These are phyloP conservation scores for Boulengeromyrus knoepffleri DNA, from an alignment of 2,113 vertebrate species.

Conservation along the genomic window DNA sequence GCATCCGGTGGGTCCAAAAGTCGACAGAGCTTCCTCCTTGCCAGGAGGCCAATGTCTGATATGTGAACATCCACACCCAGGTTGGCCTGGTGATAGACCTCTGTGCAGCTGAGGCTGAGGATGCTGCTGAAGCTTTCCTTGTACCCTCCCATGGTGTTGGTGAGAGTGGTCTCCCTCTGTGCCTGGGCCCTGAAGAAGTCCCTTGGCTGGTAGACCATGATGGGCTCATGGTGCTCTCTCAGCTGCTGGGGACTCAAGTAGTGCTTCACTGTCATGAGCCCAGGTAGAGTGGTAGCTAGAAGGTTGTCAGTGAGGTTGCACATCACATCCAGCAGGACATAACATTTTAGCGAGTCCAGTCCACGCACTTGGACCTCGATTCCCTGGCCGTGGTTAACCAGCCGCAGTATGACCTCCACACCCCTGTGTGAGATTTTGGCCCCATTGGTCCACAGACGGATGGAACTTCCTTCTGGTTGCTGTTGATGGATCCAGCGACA, in stretches of 20 bases:
- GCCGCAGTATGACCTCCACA: conserved; percentile 80
- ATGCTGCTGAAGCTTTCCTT: conserved; percentile 94
- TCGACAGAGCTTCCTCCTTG: conserved; percentile 81
- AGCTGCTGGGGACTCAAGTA: conserved; percentile 97
- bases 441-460: conserved; percentile 88
- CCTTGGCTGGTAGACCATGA: conserved; percentile 96
- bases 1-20: conserved; percentile 91
- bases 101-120: conserved; percentile 81
- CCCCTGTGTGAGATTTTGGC: conserved; percentile 76
- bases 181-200: conserved; percentile 88
- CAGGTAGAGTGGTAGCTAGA: conserved; percentile 81
- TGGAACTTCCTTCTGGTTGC: conserved; percentile 76
- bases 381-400: conserved; percentile 95
- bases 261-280: conserved; percentile 81
- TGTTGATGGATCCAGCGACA: conserved; percentile 95
- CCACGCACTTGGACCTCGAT: conserved; percentile 89
- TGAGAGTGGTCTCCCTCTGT: conserved; percentile 77
- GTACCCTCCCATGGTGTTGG: conserved; percentile 96
- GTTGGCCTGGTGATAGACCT: conserved; percentile 81
- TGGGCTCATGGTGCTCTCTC: conserved; percentile 82
- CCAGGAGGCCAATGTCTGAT: conserved; percentile 77
- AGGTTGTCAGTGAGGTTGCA: conserved; percentile 88
- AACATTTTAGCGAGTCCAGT: conserved; percentile 78
- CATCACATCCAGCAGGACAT: conserved; percentile 81
- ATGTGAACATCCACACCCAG: conserved; percentile 81